These are phyloP conservation scores for Polypedilum vanderplanki DNA, from an alignment of 1,140 invertebrate genomes.

Conservation along the genomic window DNA sequence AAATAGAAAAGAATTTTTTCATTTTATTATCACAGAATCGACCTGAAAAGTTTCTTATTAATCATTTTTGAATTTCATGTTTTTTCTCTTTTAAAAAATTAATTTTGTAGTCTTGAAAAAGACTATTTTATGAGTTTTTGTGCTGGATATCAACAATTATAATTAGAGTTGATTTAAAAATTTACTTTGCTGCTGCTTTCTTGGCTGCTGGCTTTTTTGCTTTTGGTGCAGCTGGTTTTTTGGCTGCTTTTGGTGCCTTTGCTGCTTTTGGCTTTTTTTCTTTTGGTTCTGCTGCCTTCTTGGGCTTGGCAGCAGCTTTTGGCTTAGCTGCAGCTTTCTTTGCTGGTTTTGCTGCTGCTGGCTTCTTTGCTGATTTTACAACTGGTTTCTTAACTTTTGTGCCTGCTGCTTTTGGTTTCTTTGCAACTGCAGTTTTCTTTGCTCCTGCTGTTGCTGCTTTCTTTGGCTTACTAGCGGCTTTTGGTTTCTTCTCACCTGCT, in stretches of 20 bases:
- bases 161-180: constrained; percentile 31
- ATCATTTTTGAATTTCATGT: background rate
- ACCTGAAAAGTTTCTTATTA: background rate
- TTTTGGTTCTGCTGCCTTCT: constrained; percentile 17
- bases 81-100: background rate
- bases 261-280: no score
- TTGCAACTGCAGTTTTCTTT: constrained; percentile 35
- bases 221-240: constrained; percentile 28
- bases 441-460: constrained; percentile 29
- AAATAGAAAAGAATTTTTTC: no score
- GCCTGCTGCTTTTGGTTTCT: constrained; percentile 28
- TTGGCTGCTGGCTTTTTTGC: constrained; percentile 32
- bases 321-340: constrained; percentile 34
- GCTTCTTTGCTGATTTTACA: no score
- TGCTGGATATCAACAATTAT: constrained; percentile 29
- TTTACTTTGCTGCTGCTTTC: constrained; percentile 32
- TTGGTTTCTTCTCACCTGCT: constrained; percentile 34
- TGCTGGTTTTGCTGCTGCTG: no score
- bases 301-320: constrained; percentile 31
- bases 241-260: constrained; percentile 32
- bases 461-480: constrained; percentile 22
- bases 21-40: no score
- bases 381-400: constrained; percentile 35
- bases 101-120: no score
- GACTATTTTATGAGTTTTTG: constrained; percentile 31